These are phyloP conservation scores for Morone saxatilis DNA, from an alignment of 2,113 vertebrate genomes.

Conservation along the genomic window DNA sequence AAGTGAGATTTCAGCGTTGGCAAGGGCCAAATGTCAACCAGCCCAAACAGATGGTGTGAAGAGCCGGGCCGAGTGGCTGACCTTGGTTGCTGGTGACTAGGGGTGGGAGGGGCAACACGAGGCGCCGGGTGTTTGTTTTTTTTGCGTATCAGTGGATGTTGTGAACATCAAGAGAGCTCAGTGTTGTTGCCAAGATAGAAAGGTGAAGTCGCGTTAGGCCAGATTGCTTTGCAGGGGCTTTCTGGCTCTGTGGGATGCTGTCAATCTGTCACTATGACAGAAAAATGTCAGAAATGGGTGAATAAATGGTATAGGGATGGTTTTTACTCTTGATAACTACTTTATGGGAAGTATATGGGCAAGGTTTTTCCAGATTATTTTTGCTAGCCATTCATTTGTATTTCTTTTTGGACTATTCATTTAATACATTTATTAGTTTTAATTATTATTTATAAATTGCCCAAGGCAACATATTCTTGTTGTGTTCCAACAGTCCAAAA, in stretches of 20 bases:
- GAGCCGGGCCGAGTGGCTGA: conserved; percentile 57
- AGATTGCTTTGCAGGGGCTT: conserved; percentile 57
- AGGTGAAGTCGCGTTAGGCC: conserved; percentile 45
- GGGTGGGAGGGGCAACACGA: conserved; percentile 22
- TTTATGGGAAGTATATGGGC: neutral
- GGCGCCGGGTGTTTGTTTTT: conserved; percentile 35
- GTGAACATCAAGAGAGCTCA: conserved; percentile 49
- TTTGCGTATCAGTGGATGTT: conserved; percentile 36
- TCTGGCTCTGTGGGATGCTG: conserved; percentile 45
- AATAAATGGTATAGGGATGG: neutral
- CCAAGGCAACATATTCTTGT: neutral
- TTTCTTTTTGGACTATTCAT: neutral
- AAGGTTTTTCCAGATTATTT: neutral
- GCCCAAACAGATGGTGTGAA: conserved; percentile 80
- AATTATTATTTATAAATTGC: neutral
- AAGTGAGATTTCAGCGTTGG: conserved; percentile 64
- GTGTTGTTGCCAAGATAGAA: conserved; percentile 31
- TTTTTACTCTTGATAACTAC: neutral
- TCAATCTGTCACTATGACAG: conserved; percentile 48
- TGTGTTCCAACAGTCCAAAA: neutral
- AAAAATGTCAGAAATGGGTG: conserved; percentile 11
- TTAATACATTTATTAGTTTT: too few relatives aligned
- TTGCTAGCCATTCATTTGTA: too few relatives aligned
- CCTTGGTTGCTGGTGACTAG: conserved; percentile 50
- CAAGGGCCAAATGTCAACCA: conserved; percentile 77